Conservation (phyloP, 2,888 invertebrate species). For the Phortica magna region DNA sequence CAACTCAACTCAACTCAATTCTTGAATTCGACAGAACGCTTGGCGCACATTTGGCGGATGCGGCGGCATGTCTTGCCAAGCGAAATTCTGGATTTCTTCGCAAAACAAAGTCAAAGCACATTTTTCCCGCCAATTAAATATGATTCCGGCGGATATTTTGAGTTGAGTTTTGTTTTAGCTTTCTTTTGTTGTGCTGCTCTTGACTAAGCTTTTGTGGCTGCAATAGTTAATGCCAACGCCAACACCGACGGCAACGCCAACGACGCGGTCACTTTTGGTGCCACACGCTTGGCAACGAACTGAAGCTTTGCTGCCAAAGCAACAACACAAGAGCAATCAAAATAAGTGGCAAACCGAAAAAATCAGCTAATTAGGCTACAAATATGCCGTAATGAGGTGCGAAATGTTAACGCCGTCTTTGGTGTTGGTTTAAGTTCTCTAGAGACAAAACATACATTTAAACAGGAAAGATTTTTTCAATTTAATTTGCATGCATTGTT, state of each 20-base stretch:
- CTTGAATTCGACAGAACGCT: neutral
- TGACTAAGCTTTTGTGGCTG: slow-evolving; percentile 13
- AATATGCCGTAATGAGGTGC: slow-evolving; percentile 15
- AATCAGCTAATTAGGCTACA: neutral
- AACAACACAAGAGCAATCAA: neutral
- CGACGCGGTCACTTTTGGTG: neutral
- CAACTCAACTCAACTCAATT: neutral
- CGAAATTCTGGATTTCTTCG: neutral
- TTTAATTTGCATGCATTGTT: neutral
- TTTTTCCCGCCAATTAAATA: neutral
- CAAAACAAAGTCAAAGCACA: neutral
- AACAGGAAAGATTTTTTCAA: neutral
- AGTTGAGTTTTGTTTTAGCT: neutral
- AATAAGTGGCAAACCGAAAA: slow-evolving; percentile 3
- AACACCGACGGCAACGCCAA: neutral
- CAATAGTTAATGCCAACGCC: slow-evolving; percentile 8
- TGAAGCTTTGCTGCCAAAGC: slow-evolving; percentile 14
- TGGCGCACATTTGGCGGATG: neutral
- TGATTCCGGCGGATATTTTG: neutral
- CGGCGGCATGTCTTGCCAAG: neutral
- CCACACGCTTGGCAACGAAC: slow-evolving; percentile 19
- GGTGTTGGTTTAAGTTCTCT: neutral
- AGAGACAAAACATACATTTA: neutral
- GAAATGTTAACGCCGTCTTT: neutral
- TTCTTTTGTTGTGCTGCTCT: neutral